phyloP scores from a whole-genome alignment of 2,113 vertebrate genomes.

The Sebastes fasciatus region DNA sequence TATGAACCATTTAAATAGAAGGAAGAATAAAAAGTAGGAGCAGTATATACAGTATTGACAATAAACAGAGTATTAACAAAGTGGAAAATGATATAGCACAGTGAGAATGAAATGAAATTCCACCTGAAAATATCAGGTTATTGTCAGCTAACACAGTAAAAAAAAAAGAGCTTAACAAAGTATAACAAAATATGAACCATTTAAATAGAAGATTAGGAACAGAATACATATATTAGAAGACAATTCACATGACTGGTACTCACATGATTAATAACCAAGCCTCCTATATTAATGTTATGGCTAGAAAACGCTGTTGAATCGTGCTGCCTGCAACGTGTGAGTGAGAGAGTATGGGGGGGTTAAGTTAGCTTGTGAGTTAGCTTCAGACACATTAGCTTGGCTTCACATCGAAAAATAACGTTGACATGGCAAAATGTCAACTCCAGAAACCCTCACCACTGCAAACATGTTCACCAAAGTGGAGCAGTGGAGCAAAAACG shows the following conservation, averaged over 20 bases:
- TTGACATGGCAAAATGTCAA: conserved; percentile 53
- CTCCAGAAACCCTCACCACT: not conserved
- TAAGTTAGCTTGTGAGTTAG: conserved; percentile 47
- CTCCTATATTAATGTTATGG: not conserved
- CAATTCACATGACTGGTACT: not conserved
- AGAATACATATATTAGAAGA: not conserved
- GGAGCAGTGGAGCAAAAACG: not conserved
- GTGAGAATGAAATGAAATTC: no score
- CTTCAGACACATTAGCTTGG: conserved; percentile 41
- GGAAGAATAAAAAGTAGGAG: no score
- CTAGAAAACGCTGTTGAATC: not conserved
- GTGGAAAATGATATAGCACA: no score
- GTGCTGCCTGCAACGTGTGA: conserved; percentile 31
- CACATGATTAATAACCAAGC: not conserved
- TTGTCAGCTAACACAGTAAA: no score
- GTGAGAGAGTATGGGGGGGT: not conserved
- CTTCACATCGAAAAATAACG: conserved; percentile 53
- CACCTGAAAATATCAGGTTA: no score
- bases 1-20: no score
- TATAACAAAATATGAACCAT: no score
- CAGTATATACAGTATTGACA: no score
- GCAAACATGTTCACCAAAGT: not conserved
- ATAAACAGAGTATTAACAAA: no score
- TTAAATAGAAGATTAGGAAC: no score
- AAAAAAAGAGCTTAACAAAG: no score